Evolutionary conservation across 2,113 vertebrate species (phyloP).

Genomic region (Oriolus oriolus): DNA sequence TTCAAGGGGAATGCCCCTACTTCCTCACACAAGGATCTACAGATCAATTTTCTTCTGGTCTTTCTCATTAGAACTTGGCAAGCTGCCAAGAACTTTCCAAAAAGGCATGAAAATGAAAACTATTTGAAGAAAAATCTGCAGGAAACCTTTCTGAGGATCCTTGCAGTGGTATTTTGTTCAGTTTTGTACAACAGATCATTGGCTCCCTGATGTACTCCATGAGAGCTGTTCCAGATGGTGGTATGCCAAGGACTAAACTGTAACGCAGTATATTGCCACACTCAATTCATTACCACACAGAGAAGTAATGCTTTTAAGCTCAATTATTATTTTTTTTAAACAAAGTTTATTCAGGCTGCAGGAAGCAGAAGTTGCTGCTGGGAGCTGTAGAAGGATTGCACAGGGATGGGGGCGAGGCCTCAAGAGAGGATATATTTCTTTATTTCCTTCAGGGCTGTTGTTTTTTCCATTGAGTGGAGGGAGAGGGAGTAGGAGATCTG

Average conservation of each 20-base stretch:
- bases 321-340: slow-evolving; percentile 33
- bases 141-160: not conserved
- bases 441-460: slow-evolving; percentile 64
- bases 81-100: not conserved
- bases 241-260: slow-evolving; percentile 42
- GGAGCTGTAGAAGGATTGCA: slow-evolving; percentile 35
- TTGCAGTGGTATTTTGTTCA: slow-evolving; percentile 21
- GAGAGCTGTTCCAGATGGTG: slow-evolving; percentile 58
- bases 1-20: not conserved
- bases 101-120: not conserved
- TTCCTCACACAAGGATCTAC: not conserved
- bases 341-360: slow-evolving; percentile 57
- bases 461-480: slow-evolving; percentile 62
- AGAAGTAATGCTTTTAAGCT: slow-evolving; percentile 52
- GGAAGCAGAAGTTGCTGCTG: slow-evolving; percentile 59
- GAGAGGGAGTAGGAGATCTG: slow-evolving; percentile 45
- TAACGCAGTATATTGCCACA: slow-evolving; percentile 52
- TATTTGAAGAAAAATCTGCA: slow-evolving; percentile 8
- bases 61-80: not conserved
- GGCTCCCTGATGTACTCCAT: slow-evolving; percentile 32
- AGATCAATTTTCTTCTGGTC: not conserved
- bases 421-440: slow-evolving; percentile 64
- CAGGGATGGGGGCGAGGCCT: slow-evolving; percentile 44
- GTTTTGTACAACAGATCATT: slow-evolving; percentile 8
- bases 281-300: slow-evolving; percentile 57